Conservation (phyloP, 2,888 invertebrate genomes). For the Psylliodes chrysocephalus region DNA sequence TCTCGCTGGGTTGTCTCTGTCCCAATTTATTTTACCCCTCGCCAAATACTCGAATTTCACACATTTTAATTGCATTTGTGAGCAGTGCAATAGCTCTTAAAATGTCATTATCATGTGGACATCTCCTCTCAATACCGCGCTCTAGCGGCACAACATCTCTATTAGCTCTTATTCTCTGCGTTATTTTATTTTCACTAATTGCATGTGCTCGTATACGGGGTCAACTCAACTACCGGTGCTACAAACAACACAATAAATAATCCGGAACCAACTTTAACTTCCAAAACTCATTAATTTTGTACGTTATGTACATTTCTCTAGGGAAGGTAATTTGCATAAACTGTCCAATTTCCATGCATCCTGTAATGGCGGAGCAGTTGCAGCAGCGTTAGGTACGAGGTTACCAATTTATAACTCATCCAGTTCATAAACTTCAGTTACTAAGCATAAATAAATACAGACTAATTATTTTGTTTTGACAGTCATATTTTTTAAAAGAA, state of each 20-base stretch:
- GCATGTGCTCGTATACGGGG: neutral
- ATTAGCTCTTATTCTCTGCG: no score
- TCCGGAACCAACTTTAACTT: conserved; percentile 11
- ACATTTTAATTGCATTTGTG: no score
- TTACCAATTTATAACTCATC: neutral
- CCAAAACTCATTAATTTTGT: conserved; percentile 18
- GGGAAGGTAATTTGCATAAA: conserved; percentile 15
- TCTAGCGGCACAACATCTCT: no score
- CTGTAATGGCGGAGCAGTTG: conserved; percentile 6
- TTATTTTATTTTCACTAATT: neutral
- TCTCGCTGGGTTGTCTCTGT: no score
- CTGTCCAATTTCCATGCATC: conserved; percentile 19
- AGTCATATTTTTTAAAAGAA: no score
- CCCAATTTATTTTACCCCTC: no score
- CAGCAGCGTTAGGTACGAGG: neutral
- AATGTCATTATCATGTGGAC: no score
- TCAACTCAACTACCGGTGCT: no score
- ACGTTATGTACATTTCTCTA: conserved; percentile 12
- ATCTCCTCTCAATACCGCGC: no score
- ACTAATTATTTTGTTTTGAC: no score
- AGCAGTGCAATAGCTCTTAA: no score
- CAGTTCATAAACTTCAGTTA: neutral
- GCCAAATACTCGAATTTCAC: no score
- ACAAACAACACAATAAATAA: conserved; percentile 21
- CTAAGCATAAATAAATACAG: neutral